Evolutionary conservation across 2,797 vertebrate genomes (phyloP), one percentile per base, ranked within the genome.

Genomic region (Lophura swinhoii): DNA sequence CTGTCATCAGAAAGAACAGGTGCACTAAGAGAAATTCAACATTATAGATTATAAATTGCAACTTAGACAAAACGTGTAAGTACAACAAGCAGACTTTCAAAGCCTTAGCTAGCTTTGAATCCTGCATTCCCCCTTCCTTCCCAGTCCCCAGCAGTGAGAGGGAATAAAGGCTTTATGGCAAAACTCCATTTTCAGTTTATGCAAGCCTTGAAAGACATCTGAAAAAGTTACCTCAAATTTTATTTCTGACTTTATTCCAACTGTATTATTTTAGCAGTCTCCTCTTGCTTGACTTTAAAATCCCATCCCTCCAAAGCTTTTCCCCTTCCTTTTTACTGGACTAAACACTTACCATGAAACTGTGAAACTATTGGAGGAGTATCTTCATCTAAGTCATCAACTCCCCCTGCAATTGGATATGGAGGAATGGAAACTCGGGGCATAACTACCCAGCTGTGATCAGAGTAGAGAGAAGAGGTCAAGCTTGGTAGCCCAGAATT

Each of bases 391-490:
- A 99, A 98, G 97, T 99, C 99, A 67, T 99, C 99, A 59, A 99
- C 99, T n/a, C 99, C 99, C 3, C 99, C 99, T 11, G 99, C 99
- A 77, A 99, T 99, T 49, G 99, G 99, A 95, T 99, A 99, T 5
- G 99, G 99, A 13, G 99, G 99, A 95, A 99, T 98, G 41, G 99
- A 99, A 60, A 99, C 98, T 53, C 99, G 98, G 6, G 99, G 99
- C 99, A 99, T 99, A 73, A 99, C 99, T 94, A 99, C 99, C 99
- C 99, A 99, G 97, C 99, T 99, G 98, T 99, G 99, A 95, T 99
- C 99, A 2, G 99, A 99, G 96, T 99, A 99, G 24, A 99, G 98
- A 31, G 98, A 99, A 60, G 99, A 99, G 5, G 99, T 99, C 91
- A 99, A 97, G 95, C 98, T 99, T 35, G 99, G 98, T 68, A 99